A percentile compares a stretch with the other conserved stretches of the same genome.
Conservation (phyloP, 2,113 vertebrate species). For the Potamarius usumacintae region DNA sequence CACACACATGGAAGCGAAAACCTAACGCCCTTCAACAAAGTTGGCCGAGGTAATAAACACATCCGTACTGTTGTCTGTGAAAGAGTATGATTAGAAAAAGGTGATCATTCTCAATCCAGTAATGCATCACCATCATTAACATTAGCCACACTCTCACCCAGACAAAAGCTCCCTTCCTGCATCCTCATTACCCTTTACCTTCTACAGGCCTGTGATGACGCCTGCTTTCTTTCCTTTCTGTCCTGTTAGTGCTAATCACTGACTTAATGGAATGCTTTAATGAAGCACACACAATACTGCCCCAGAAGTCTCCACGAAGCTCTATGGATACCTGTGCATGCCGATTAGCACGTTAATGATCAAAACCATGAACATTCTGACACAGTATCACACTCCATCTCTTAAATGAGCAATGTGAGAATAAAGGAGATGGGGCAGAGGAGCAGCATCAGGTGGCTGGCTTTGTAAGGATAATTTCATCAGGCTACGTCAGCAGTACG, state of each 20-base stretch:
- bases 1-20: too few species aligned
- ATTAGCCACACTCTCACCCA: conserved; percentile 22
- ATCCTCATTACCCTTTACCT: conserved; percentile 35
- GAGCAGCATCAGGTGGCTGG: not conserved
- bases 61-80: not conserved
- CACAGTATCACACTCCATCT: conserved; percentile 24
- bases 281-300: conserved; percentile 59
- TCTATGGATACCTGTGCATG: conserved; percentile 49
- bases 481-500: not conserved
- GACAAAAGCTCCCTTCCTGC: conserved; percentile 27
- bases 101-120: not conserved
- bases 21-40: too few species aligned
- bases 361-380: conserved; percentile 5
- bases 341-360: conserved; percentile 35
- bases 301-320: conserved; percentile 58
- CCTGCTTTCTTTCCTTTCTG: not conserved
- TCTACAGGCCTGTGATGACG: not conserved
- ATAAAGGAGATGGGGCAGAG: conserved; percentile 24
- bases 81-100: conserved; percentile 4
- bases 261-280: conserved; percentile 41
- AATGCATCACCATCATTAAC: conserved; percentile 24
- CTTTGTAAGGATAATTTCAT: not conserved
- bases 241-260: conserved; percentile 4
- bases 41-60: too few species aligned
- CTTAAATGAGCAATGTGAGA: conserved; percentile 35